Evolutionary conservation across 2,888 invertebrate genomes (phyloP), one percentile per base, ranked within the genome.

Genomic region (Sisyra nigra): DNA sequence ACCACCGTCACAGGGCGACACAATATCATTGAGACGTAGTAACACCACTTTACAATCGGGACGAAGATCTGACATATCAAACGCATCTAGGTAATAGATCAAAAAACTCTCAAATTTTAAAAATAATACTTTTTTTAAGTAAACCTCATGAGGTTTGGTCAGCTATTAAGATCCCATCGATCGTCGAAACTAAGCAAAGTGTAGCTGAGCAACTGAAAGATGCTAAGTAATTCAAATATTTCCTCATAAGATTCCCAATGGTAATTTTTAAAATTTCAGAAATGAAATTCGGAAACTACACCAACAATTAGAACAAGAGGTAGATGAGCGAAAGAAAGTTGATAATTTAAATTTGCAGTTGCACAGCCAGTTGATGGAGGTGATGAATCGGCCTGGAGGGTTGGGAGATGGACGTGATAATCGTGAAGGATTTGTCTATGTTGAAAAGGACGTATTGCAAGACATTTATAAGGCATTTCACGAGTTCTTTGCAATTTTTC

Each of bases 281-380:
- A 30, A 18, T 2, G 30, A 30, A 31, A 17, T 43, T 19, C 38
- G 10, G 15, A 53, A 55, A 42, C 54, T 77, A 13, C 73, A 75
- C 52, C 69, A 71, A 44, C 71, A 76, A 57, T 55, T 77, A 3
- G 69, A 72, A 47, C 69, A 71, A 34, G 78, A 79, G 58, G 72
- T 71, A 31, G 63, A 66, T 1, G 68, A 72, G 49, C 64, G 77
- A n/a, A 69, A 71, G 48, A 71, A 76, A 55, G 68, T 74, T 2
- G 77, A 78, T 53, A 69, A 69, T 50, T 56, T 73, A 24, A 78
- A 76, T 53, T 60, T 66, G 46, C 72, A 72, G 52, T 61, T 80
- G 3, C 71, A 74, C 41, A 62, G 68, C 13, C 74, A 76, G 58
- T 65, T 79, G 53, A 66, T 72, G 50, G 65, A 68, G 44, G 62